Evolutionary conservation across 2,888 invertebrate species (phyloP), one percentile per base, ranked within the genome.

Genomic region (Agrilus biguttatus): DNA sequence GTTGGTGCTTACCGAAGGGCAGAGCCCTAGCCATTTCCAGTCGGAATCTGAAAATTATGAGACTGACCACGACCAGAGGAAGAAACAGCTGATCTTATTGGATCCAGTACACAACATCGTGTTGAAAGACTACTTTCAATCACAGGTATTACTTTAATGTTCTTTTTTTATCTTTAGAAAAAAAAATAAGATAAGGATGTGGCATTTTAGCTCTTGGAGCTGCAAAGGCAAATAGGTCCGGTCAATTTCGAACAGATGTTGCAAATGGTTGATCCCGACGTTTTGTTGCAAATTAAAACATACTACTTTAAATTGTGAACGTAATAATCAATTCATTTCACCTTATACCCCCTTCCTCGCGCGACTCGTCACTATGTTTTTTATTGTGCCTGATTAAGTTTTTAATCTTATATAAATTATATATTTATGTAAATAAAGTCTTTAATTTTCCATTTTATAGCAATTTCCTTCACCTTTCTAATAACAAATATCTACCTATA

Each of bases 41-140:
- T 72, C 73, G 42, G 79, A 80, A 53, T 76, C 77, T 14, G 79
- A 80, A 53, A 55, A 53, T 10, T 60, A 55, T 44, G 78, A 80
- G 55, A 80, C 80, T 33, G 80, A 82, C 55, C 88, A 89, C 63
- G 85, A 84, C 53, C 73, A 74, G 55, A 72, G 91, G 32, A 74
- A 78, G 40, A 78, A 76, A 55, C 72, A 77, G 57, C 70, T 85
- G 33, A 73, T 78, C 41, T 70, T 77, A 39, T 69, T 73, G 42
- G 91, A 93, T 68, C 87, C 88, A 32, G 83, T 92, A 14, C 82
- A 86, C 59, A 78, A 76, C 42, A 77, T 87, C 36, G 81, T 82
- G 45, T 69, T 92, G 40, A 74, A 78, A 50, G 78, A 78, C 52
- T 81, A 78, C 55, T 69, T 82, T 36, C 79, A 80, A 55, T 75